Evolutionary conservation across 1,140 invertebrate genomes (phyloP), one percentile per base, ranked within the genome.

Genomic region (Diploscapter pachys): DNA sequence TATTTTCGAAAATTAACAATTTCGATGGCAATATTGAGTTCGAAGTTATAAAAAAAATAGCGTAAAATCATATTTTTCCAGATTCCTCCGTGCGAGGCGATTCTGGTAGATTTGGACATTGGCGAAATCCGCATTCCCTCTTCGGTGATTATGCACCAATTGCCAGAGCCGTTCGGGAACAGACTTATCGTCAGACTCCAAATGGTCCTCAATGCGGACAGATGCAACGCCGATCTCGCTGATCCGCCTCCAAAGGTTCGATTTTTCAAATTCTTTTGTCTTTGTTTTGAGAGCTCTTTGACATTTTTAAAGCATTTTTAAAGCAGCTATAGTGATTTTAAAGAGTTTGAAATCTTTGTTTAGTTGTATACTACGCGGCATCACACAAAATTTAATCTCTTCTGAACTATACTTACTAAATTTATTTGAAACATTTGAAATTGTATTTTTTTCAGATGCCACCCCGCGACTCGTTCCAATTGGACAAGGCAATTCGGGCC

Each of bases 91-190:
- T 70, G 75, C 48, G 96, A 98, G 89, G 94, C 97, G 1, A 94
- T 98, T 85, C 90, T 96, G 68, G 95, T 94, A 5, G 95, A 99
- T 88, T 88, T 98, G 78, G 95, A 99, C 87, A 94, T 94, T 56
- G 95, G 95, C 59, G 92, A 93, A 51, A 91, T 99, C 49, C 90
- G 90, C 80, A 92, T 97, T 72, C 95, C 96, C 1, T 93, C 95
- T 80, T 90, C 92, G 78, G 89, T 93, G 52, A 91, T 91, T 50
- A 88, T 96, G 57, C 90, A 94, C 8, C 87, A 90, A 5, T 89
- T 96, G 5, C 90, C 88, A 90, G 92, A 92, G 79, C 91, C 91
- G 3, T 86, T 93, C 66, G 89, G 93, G 76, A 90, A 90, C 9
- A 90, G 91, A 66, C 72, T 86, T 90, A 91, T 4, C 91, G 92